Conservation (phyloP, 2,797 vertebrate genomes). For the Aulostomus chinensis region DNA sequence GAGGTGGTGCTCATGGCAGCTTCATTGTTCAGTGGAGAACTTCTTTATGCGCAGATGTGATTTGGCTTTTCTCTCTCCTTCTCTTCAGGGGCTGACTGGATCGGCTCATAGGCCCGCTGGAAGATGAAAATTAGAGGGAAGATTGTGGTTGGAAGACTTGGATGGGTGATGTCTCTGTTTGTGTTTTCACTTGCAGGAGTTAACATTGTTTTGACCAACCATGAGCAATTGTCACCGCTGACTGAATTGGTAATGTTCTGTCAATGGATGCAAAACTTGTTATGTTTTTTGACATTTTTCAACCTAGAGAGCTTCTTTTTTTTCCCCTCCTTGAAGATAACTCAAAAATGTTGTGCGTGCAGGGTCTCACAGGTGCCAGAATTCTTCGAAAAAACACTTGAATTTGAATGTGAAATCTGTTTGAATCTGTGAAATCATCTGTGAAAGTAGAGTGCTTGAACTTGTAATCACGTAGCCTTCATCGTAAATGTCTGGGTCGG, state of each 20-base stretch:
- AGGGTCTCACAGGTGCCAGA: too few species aligned
- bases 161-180: not conserved
- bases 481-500: too few species aligned
- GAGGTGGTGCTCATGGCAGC: slow-evolving; percentile 70
- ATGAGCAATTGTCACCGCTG: not conserved
- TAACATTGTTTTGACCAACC: slow-evolving; percentile 12
- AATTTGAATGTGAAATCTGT: too few species aligned
- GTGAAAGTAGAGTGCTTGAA: too few species aligned
- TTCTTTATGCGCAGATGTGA: slow-evolving; percentile 79
- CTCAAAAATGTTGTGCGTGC: too few species aligned
- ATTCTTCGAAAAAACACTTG: too few species aligned
- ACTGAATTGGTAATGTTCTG: not conserved
- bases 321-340: not conserved
- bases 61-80: slow-evolving; percentile 68
- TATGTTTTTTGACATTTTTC: not conserved
- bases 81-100: slow-evolving; percentile 57
- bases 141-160: slow-evolving; percentile 11
- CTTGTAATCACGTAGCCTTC: too few species aligned
- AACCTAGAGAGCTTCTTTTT: too few species aligned
- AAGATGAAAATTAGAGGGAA: slow-evolving; percentile 43
- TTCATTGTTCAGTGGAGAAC: slow-evolving; percentile 73
- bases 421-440: too few species aligned
- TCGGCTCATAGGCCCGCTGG: slow-evolving; percentile 40
- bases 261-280: not conserved
- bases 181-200: slow-evolving; percentile 19